Conservation (phyloP, 2,797 vertebrate species). For the Pangasius mekongensis region DNA sequence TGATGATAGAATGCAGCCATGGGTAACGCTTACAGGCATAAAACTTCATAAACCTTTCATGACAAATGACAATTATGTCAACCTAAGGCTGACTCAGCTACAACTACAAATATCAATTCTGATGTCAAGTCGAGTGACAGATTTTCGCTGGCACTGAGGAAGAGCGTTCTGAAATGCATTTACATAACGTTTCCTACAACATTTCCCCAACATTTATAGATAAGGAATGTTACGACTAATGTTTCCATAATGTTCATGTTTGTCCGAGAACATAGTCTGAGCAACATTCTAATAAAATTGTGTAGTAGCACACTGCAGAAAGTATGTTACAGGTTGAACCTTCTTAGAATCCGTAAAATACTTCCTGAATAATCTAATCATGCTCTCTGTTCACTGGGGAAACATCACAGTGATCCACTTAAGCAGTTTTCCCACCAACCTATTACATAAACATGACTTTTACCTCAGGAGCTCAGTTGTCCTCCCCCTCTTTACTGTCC, state of each 20-base stretch:
- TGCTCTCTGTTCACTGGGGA: not conserved
- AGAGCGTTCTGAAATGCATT: not conserved
- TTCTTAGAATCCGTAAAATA: not conserved
- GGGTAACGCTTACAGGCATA: not conserved
- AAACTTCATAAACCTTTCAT: not conserved
- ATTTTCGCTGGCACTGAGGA: not conserved
- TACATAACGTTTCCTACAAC: not conserved
- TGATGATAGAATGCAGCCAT: not conserved
- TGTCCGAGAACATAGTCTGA: not conserved
- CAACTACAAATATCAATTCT: not conserved
- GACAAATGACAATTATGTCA: not conserved
- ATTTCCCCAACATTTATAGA: not conserved
- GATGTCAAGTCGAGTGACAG: not conserved
- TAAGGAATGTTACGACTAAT: not conserved
- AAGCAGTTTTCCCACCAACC: not conserved
- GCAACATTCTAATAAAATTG: not conserved
- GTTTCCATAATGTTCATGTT: too few relatives aligned
- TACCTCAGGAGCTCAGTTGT: slow-evolving; percentile 12
- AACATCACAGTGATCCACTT: slow-evolving; percentile 1
- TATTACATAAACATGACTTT: slow-evolving; percentile 26
- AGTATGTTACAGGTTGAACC: not conserved
- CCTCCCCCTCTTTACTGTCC: slow-evolving; percentile 53
- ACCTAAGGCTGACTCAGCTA: not conserved
- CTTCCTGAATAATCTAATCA: slow-evolving; percentile 16
- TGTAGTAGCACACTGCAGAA: not conserved